Evolutionary conservation across 2,113 vertebrate genomes (phyloP).

Genomic region (Forbesichthys papilliferus): DNA sequence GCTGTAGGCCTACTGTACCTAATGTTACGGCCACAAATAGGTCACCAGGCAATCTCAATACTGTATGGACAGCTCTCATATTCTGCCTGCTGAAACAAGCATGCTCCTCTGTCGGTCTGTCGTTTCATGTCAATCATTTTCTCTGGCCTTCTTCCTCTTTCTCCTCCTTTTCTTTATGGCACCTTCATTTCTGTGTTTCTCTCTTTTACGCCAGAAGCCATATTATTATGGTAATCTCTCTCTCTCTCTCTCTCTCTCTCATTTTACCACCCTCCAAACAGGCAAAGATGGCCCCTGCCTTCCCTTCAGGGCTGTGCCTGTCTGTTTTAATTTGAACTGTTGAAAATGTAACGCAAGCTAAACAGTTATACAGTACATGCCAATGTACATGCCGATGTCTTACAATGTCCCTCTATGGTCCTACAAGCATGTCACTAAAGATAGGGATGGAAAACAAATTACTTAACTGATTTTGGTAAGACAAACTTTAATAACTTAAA

Average conservation of each 20-base stretch:
- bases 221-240: not conserved
- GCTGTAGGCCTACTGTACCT: not conserved
- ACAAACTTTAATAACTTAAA: too few relatives aligned
- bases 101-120: not conserved
- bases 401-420: not conserved
- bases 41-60: not conserved
- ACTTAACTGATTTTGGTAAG: too few relatives aligned
- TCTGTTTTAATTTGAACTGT: not conserved
- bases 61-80: not conserved
- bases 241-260: not conserved
- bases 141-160: not conserved
- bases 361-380: not conserved
- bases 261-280: not conserved
- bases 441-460: too few relatives aligned
- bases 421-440: too few relatives aligned
- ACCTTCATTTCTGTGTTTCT: not conserved
- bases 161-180: not conserved
- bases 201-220: not conserved
- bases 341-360: too few relatives aligned
- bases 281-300: slow-evolving; percentile 2
- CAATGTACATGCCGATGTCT: not conserved
- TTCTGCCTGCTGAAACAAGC: slow-evolving; percentile 24
- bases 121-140: not conserved
- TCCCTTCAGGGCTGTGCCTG: slow-evolving; percentile 27
- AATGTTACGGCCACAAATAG: slow-evolving; percentile 15